phyloP scores from a whole-genome alignment of 1,140 invertebrate species.

The Hormaphis cornu region DNA sequence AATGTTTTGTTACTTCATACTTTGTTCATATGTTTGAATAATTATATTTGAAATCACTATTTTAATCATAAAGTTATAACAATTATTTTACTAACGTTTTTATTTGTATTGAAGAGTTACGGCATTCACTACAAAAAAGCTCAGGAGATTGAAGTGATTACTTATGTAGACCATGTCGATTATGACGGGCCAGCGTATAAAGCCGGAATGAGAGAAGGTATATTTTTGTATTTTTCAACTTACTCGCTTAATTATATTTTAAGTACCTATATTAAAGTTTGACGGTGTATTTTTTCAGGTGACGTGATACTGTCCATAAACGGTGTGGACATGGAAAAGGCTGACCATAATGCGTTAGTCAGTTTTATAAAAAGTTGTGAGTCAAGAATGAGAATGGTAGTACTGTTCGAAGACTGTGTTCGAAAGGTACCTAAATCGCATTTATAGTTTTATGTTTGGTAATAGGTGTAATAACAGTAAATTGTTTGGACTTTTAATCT shows the following conservation, averaged over 20 bases:
- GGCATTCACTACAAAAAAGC: conserved; percentile 90
- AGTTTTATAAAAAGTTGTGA: conserved; percentile 84
- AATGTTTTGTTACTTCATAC: too few species aligned
- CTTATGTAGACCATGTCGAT: conserved; percentile 93
- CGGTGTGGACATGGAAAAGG: conserved; percentile 81
- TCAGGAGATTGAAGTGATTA: conserved; percentile 66
- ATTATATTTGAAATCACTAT: too few species aligned
- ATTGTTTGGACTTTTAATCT: too few species aligned
- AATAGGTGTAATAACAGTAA: too few species aligned
- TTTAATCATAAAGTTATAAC: too few species aligned
- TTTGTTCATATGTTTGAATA: too few species aligned
- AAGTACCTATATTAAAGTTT: too few species aligned
- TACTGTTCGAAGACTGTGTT: conserved; percentile 89
- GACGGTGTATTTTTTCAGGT: conserved; percentile 42
- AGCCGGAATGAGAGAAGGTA: conserved; percentile 82
- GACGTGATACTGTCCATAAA: conserved; percentile 93
- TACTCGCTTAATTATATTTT: not conserved
- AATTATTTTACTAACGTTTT: too few species aligned
- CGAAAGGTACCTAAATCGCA: too few species aligned
- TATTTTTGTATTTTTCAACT: conserved; percentile 35
- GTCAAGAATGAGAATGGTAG: conserved; percentile 83
- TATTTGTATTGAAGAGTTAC: conserved; percentile 78
- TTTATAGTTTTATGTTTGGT: too few species aligned
- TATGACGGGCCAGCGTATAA: conserved; percentile 78
- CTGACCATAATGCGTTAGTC: conserved; percentile 82